phyloP scores from a whole-genome alignment of 2,113 vertebrate species.

The Mus spicilegus region DNA sequence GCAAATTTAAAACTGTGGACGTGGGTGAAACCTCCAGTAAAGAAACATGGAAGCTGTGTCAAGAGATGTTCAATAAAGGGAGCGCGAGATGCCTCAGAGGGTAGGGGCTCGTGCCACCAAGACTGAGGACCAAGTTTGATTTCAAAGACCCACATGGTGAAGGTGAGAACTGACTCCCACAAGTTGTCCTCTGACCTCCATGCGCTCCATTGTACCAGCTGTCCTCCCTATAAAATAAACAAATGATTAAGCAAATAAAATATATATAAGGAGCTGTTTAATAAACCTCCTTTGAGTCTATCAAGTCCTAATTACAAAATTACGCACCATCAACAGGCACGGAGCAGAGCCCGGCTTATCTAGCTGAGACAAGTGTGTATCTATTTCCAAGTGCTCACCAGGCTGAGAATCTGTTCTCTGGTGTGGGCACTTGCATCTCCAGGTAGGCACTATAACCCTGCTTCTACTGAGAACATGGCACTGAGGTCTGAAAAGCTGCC shows the following conservation, averaged over 20 bases:
- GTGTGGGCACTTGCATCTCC: conserved; percentile 52
- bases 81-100: no score
- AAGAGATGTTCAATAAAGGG: background rate
- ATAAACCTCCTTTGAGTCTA: background rate
- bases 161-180: background rate
- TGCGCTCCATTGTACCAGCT: rapidly evolving
- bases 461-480: conserved; percentile 75
- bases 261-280: background rate
- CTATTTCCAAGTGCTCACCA: conserved; percentile 31
- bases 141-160: no score
- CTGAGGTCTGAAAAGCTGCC: conserved; percentile 81
- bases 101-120: background rate
- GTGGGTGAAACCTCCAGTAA: background rate
- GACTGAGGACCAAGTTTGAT: background rate
- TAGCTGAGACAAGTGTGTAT: background rate
- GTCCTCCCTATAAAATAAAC: background rate
- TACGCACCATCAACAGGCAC: background rate
- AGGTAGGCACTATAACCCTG: conserved; percentile 63
- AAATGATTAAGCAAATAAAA: background rate
- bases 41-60: background rate
- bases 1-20: background rate
- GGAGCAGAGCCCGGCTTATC: background rate
- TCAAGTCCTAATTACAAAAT: conserved; percentile 43
- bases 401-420: conserved; percentile 24
- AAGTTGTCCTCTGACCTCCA: background rate